Evolutionary conservation across 2,888 invertebrate species (phyloP).

Genomic region (Stegana nigrithorax): DNA sequence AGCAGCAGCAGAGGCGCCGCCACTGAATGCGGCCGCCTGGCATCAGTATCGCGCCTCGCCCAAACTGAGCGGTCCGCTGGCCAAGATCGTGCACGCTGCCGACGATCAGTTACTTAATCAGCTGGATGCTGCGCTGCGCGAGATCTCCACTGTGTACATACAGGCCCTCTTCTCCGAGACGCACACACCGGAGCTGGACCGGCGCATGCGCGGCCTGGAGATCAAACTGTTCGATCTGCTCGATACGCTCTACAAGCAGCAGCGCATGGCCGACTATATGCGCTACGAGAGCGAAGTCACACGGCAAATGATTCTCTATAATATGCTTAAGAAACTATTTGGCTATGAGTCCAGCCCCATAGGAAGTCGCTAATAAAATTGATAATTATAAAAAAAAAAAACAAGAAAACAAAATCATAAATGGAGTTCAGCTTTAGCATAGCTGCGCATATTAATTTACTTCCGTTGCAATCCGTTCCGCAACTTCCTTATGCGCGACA

Average conservation of each 20-base stretch:
- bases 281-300: slow-evolving; percentile 61
- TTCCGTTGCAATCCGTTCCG: slow-evolving; percentile 38
- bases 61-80: slow-evolving; percentile 43
- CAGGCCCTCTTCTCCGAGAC: slow-evolving; percentile 60
- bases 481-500: not conserved
- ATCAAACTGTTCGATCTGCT: slow-evolving; percentile 56
- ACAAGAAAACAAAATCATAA: not conserved
- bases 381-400: slow-evolving; percentile 4
- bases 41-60: slow-evolving; percentile 47
- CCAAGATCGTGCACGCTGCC: slow-evolving; percentile 31
- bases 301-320: slow-evolving; percentile 62
- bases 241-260: slow-evolving; percentile 51
- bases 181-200: slow-evolving; percentile 52
- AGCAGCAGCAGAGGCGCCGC: slow-evolving; percentile 19
- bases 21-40: no score
- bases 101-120: slow-evolving; percentile 46
- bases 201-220: slow-evolving; percentile 49
- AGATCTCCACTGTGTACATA: slow-evolving; percentile 56
- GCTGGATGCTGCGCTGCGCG: slow-evolving; percentile 49
- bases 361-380: slow-evolving; percentile 36
- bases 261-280: slow-evolving; percentile 59
- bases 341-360: slow-evolving; percentile 57
- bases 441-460: no score
- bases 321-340: slow-evolving; percentile 59
- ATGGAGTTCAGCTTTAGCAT: slow-evolving; percentile 26